Conservation (phyloP, 2,888 invertebrate species). For the Melangyna quadrimaculata region DNA sequence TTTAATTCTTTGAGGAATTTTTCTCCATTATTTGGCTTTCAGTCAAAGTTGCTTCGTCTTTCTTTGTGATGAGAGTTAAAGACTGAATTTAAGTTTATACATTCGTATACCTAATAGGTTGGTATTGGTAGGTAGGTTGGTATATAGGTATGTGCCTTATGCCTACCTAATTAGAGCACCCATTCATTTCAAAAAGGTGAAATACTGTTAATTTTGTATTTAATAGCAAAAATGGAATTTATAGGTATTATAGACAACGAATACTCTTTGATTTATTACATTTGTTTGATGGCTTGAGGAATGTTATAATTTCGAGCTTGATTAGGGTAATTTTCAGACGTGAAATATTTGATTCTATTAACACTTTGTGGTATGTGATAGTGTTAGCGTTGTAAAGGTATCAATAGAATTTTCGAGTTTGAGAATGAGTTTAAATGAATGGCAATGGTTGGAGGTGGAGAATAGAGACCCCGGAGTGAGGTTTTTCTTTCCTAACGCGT, state of each 20-base stretch:
- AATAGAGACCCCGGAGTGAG: neutral
- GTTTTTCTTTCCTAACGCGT: too few species aligned
- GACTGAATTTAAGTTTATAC: neutral
- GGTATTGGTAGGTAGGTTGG: neutral
- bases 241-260: neutral
- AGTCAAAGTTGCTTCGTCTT: neutral
- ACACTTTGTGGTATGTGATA: constrained; percentile 21
- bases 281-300: neutral
- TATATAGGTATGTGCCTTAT: neutral
- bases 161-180: constrained; percentile 22
- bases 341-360: constrained; percentile 30
- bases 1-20: constrained; percentile 34
- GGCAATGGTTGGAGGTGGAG: too few species aligned
- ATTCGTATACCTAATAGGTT: too few species aligned
- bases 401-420: neutral
- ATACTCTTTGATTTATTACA: constrained; percentile 29
- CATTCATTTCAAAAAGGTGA: constrained; percentile 11
- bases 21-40: neutral
- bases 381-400: neutral
- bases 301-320: constrained; percentile 21
- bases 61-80: neutral
- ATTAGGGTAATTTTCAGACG: constrained; percentile 11
- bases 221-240: constrained; percentile 2
- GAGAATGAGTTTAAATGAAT: neutral
- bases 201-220: constrained; percentile 27